Evolutionary conservation across 2,888 invertebrate genomes (phyloP).

Genomic region (Drosophila nr. perissopoda): DNA sequence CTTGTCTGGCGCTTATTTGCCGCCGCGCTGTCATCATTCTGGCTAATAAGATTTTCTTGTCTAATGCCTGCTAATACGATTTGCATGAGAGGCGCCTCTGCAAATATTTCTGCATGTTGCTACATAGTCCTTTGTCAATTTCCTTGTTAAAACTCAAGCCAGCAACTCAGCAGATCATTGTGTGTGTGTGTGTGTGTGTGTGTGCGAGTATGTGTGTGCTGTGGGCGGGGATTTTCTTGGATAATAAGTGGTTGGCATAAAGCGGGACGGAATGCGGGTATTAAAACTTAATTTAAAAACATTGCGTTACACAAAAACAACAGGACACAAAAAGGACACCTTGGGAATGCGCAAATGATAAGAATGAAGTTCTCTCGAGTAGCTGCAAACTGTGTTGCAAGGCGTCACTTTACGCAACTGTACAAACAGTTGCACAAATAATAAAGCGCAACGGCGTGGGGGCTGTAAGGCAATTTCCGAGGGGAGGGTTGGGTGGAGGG

Average conservation of each 20-base stretch:
- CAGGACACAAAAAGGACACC: constrained; percentile 2
- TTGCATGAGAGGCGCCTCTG: constrained; percentile 7
- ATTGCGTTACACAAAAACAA: constrained; percentile 37
- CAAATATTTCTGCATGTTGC: constrained; percentile 22
- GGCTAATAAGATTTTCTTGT: constrained; percentile 35
- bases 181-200: neutral
- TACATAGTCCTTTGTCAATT: neutral
- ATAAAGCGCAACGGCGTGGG: constrained; percentile 38
- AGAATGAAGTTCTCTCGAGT: constrained; percentile 22
- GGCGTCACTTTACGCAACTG: constrained; percentile 75
- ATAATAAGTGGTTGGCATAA: constrained; percentile 9
- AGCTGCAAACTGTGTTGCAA: constrained; percentile 39
- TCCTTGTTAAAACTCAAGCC: neutral
- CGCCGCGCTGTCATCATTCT: neutral
- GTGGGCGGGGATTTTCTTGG: constrained; percentile 8
- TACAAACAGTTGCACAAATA: constrained; percentile 74
- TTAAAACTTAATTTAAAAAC: constrained; percentile 66
- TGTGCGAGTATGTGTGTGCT: neutral
- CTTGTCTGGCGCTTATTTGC: neutral
- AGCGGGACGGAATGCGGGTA: constrained; percentile 32
- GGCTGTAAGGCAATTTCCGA: neutral
- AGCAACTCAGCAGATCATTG: neutral
- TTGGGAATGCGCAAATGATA: constrained; percentile 32
- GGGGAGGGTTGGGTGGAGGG: neutral
- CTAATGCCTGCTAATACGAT: constrained; percentile 21